Evolutionary conservation across 1,140 invertebrate genomes (phyloP).

Genomic region (Diorhabda elongata): DNA sequence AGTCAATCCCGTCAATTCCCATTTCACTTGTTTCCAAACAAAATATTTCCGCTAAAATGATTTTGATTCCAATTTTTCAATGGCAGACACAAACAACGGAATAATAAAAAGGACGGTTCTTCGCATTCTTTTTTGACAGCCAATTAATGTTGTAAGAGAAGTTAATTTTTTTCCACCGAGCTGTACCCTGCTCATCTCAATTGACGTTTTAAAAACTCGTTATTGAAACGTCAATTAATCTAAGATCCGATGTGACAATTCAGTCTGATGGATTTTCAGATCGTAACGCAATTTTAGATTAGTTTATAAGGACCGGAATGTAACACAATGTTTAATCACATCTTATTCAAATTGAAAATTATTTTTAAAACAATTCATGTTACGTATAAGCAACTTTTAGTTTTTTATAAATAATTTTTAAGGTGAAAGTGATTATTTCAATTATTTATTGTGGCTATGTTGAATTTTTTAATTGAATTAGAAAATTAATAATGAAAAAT

Average conservation of each 20-base stretch:
- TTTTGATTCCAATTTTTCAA: background rate
- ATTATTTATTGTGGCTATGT: no score
- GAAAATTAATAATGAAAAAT: no score
- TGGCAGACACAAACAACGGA: constrained; percentile 1
- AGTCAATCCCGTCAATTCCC: background rate
- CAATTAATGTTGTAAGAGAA: constrained; percentile 32
- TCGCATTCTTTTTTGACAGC: constrained; percentile 27
- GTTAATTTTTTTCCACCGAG: constrained; percentile 21
- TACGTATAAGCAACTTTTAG: no score
- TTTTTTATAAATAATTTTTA: no score
- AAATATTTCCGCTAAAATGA: constrained; percentile 2
- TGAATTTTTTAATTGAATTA: no score
- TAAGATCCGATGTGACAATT: constrained; percentile 33
- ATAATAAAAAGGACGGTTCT: constrained; percentile 1
- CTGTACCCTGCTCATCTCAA: constrained; percentile 24
- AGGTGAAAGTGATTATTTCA: no score
- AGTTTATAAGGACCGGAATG: background rate
- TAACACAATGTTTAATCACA: background rate
- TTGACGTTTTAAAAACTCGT: constrained; percentile 35
- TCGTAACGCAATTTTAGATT: constrained; percentile 3
- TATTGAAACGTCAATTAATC: constrained; percentile 35
- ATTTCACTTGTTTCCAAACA: background rate
- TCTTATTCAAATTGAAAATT: no score
- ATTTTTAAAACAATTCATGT: no score
- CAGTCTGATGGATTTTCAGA: constrained; percentile 27